These are phyloP conservation scores for Odontocolon sp. DNA, from an alignment of 2,888 invertebrate species.

Conservation along the genomic window DNA sequence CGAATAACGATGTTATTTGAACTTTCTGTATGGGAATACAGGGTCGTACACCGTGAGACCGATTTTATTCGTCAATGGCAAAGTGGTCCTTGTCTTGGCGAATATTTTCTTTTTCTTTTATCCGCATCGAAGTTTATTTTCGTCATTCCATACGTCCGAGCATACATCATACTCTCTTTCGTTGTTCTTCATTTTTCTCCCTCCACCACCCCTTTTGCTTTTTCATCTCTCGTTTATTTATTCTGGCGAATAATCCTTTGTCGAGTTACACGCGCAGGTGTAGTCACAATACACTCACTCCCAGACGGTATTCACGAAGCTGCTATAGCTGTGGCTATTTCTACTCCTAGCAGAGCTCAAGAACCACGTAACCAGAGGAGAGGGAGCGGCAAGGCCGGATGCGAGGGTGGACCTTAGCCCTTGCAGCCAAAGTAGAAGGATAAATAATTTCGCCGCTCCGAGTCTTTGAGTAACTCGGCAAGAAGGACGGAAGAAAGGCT, in stretches of 20 bases:
- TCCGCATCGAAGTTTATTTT: background rate
- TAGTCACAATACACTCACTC: slow-evolving; percentile 68
- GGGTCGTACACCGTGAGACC: slow-evolving; percentile 26
- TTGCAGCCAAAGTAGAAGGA: slow-evolving; percentile 31
- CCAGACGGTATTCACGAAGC: slow-evolving; percentile 70
- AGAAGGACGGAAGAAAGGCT: slow-evolving; percentile 22
- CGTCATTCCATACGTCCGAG: slow-evolving; percentile 8
- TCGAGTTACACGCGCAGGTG: slow-evolving; percentile 66
- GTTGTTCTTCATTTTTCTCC: slow-evolving; percentile 11
- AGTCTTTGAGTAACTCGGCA: slow-evolving; percentile 12
- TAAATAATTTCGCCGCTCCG: slow-evolving; percentile 8
- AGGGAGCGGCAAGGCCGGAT: slow-evolving; percentile 62
- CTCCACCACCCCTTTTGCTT: slow-evolving; percentile 21
- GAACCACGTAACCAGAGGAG: slow-evolving; percentile 2
- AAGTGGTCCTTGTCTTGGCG: background rate
- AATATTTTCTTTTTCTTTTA: background rate
- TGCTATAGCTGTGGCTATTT: background rate
- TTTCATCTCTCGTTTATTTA: slow-evolving; percentile 36
- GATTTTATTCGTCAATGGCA: slow-evolving; percentile 6
- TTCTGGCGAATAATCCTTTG: slow-evolving; percentile 58
- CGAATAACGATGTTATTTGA: background rate
- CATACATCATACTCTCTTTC: slow-evolving; percentile 1
- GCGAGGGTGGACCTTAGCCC: slow-evolving; percentile 61
- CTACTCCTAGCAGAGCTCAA: background rate
- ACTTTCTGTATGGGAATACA: background rate